Evolutionary conservation across 2,113 vertebrate species (phyloP), one percentile per base, ranked within the genome.

Genomic region (Python bivittatus): DNA sequence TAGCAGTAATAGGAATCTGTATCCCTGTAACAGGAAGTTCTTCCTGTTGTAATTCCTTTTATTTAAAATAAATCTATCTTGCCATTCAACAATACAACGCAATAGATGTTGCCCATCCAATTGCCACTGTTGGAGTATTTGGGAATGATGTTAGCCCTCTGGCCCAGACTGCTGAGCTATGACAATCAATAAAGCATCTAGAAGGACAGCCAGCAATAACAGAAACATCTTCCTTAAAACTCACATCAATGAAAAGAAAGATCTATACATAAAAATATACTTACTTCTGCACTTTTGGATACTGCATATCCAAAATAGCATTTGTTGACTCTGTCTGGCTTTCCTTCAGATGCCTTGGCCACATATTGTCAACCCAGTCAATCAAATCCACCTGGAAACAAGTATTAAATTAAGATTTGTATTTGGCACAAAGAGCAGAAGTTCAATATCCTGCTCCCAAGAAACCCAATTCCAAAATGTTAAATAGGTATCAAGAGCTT

Each of bases 301-400:
- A 99, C 95, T 99, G 99, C 99, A 99, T 99, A 96, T 99, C 99
- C 94, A 98, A 98, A 93, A 99, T 99, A 83, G 98, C 98, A 33
- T 99, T 99, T 0, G 99, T 99, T 27, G 99, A 99, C 96, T 99
- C 99, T 87, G 98, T 99, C 94, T 99, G 99, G 93, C 98, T 98
- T 96, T 99, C 99, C 94, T 99, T 99, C 85, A 99, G 98, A 96
- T 99, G 99, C 2, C 99, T 98, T 11, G 99, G 99, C 99, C 99
- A 99, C 98, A 99, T 99, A 95, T 99, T 99, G 96, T 99, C 99
- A 58, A 99, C 99, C 99, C 99, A 99, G 96, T 99, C 99, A 94
- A 99, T 99, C 90, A 99, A 97, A 95, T 99, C 99, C 97, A 99
- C 99, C 99, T 99, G 96, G 2, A 95, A 86, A 91, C 86, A 95